Evolutionary conservation across 1,140 invertebrate species (phyloP), one percentile per base, ranked within the genome.

Genomic region (Drosophila punjabiensis): DNA sequence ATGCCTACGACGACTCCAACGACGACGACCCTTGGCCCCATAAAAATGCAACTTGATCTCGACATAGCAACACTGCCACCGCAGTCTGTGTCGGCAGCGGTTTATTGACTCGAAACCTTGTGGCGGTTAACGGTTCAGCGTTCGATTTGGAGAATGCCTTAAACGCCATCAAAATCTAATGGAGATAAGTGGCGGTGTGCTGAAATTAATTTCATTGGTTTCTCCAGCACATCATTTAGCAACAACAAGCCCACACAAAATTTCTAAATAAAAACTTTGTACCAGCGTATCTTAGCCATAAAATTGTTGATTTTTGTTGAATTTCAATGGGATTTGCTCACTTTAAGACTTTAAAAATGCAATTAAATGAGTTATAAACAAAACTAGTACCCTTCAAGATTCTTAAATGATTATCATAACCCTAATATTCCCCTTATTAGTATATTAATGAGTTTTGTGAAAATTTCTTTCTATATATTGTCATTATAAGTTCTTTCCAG

Each of bases 31-130:
- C 71, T 77, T 77, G 75, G 74, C 74, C 71, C 37, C 71, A 77
- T 77, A 78, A 77, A 73, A 68, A 37, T 77, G 75, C 75, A 76
- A 76, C 60, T 64, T 75, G 73, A 75, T 75, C 73, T 76, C 58
- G 24, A 41, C 64, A 43, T 33, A 43, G 68, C 68, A 69, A 70
- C 67, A 59, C 13, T 63, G 64, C 62, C 64, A 66, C 64, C 64
- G 59, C 64, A 66, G 64, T 45, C 67, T 24, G 39, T 24, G 39
- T 33, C 52, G 28, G 39, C 71, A 65, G 71, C 37, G 73, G 71
- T 58, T 76, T 76, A 56, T 74, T 74, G 71, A 59, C 45, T 74
- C 70, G 33, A 47, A 65, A 48, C 71, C 71, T 76, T 76, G 71
- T 65, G 73, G 61, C 71, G 41, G 71, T 76, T 76, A 76, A 76